Base-by-base conservation (phyloP, 2,797 vertebrate species). In the Pseudomugil gertrudae region DNA sequence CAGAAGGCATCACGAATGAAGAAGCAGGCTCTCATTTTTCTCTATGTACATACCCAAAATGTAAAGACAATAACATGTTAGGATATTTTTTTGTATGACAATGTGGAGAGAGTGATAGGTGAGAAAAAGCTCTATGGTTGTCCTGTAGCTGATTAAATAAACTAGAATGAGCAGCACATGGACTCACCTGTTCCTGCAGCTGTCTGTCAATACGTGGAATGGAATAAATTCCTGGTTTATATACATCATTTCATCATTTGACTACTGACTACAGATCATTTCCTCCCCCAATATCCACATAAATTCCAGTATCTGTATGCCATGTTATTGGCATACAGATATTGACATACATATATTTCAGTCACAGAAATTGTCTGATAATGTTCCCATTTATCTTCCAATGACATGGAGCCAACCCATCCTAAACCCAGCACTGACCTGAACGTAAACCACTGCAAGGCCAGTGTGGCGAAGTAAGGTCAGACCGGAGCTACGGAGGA, bases 391-490 rank as follows among this genome's bases (percentile, higher is more conserved):
- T 36, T 36, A 36, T 36, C 10, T 36, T 36, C 30, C 30, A 29
- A 17, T 6, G 21, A 29, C 45, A 55, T 10, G 56, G 60, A 19
- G 14, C 3, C 50, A 55, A 60, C 35, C 47, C 43, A 66, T 59
- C 11, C 57, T 57, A 48, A 66, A 35, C 40, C 32, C 14, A 38
- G 52, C 47, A 33, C 3, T 62, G 36, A 58, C 57, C n/a, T 1
- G 3, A 63, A 64, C n/a, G 35, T 5, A 62, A 71, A 50, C 63
- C 72, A 65, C 57, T 53, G 66, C 33, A 51, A 64, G 1, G 40
- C 58, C 47, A 73, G 36, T 54, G 74, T 74, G 76, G 76, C 74
- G 81, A 78, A 57, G 67, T 19, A 54, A 75, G 63, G 55, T 57
- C 47, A 24, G 57, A 70, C 19, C 53, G 29, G 21, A 59, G 30